Base-by-base conservation (phyloP, 1,140 invertebrate species). In the Drosophila funebris region DNA sequence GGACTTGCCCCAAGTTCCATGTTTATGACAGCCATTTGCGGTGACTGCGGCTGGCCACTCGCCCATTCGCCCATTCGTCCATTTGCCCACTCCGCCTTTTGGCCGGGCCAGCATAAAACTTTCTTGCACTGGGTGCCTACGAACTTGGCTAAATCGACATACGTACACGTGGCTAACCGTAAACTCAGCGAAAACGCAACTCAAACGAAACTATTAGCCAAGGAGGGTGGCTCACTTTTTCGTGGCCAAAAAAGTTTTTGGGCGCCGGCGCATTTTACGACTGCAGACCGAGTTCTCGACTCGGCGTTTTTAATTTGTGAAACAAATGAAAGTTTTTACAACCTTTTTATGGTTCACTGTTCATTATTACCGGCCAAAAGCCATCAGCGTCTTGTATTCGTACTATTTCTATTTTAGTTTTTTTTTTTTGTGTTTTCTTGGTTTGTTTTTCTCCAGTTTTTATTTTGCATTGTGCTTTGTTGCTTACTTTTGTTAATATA, bases 261-360 rank as follows among this genome's bases (percentile, higher is more conserved):
- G 68, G 64, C 69, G 69, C 68, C 73, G 43, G 33, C 52, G 29
- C 64, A 57, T 78, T 85, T 85, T 87, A 85, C 73, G 78, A 61
- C 61, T 68, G 66, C 50, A 8, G 16, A 22, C 18, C 18, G 39
- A 41, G 54, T 57, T 39, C 14, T 50, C 44, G 11, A 46, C 60
- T 37, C 52, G 11, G 61, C 75, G 78, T 78, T 85, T 85, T 85
- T 85, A 85, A 85, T 85, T 85, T 85, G 82, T 76, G 83, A 78
- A 85, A 87, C 81, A 85, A 85, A 85, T 82, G 84, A 87, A 87
- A 88, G 83, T 88, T 88, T 74, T 85, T 88, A 88, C 83, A 88
- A 88, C 83, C 79, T 88, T 88, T 88, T 88, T 88, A 88, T 83
- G 83, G 79, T 88, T 88, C 83, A 77, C 83, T 88, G 83, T 83